Conservation (phyloP, 2,888 invertebrate genomes). For the Oasisia sp. region DNA sequence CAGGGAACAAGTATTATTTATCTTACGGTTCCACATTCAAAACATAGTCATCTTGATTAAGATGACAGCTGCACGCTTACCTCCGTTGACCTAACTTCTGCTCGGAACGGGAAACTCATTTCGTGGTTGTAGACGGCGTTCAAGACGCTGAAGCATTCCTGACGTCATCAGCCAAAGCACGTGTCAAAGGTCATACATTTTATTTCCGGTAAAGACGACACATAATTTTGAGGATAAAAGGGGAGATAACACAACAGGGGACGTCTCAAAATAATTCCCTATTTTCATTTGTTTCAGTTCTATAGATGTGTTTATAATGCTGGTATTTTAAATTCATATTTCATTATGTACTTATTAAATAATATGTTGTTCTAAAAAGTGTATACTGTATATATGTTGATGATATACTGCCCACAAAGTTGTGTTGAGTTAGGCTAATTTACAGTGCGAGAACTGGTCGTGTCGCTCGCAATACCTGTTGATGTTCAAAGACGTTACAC, state of each 20-base stretch:
- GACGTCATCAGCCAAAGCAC: not conserved
- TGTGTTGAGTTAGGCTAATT: no score
- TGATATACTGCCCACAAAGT: no score
- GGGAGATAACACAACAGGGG: not conserved
- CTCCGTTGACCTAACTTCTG: conserved; percentile 22
- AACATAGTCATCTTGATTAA: not conserved
- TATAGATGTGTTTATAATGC: no score
- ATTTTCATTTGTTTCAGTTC: not conserved
- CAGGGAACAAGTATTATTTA: no score
- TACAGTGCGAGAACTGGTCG: no score
- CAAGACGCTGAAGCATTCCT: conserved; percentile 25
- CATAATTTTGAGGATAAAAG: not conserved
- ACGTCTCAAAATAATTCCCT: not conserved
- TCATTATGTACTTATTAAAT: no score
- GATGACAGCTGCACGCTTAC: not conserved
- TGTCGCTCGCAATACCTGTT: no score
- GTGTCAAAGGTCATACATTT: not conserved
- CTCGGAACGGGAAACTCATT: conserved; percentile 20
- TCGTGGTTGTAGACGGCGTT: conserved; percentile 26
- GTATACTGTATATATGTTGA: no score
- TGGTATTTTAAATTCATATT: not conserved
- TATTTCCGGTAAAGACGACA: not conserved
- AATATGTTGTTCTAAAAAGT: no score
- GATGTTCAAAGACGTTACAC: no score
- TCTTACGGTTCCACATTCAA: no score